phyloP scores from a whole-genome alignment of 2,888 invertebrate genomes.

The Branchellion lobata region DNA sequence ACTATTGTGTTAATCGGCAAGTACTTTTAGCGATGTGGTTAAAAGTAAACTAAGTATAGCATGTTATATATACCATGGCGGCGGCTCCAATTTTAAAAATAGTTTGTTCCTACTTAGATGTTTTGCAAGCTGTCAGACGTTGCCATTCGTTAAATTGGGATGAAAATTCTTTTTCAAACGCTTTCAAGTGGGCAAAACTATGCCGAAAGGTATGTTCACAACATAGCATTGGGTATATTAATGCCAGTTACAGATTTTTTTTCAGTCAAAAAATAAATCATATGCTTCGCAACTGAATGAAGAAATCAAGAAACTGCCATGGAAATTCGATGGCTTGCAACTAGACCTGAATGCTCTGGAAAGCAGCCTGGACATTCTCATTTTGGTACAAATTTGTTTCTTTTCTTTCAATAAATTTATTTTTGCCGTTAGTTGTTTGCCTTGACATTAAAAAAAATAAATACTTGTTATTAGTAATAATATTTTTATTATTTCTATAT shows the following conservation, averaged over 20 bases:
- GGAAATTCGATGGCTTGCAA: constrained; percentile 9
- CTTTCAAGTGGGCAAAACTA: constrained; percentile 33
- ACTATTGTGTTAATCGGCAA: background rate
- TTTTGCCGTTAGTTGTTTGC: no score
- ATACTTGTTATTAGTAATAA: no score
- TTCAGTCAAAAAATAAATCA: constrained; percentile 23
- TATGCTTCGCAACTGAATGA: background rate
- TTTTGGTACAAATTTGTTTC: constrained; percentile 2
- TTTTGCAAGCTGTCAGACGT: constrained; percentile 1
- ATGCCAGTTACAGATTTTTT: constrained; percentile 8
- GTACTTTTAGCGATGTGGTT: background rate
- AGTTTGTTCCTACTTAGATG: constrained; percentile 23
- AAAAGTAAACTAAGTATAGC: background rate
- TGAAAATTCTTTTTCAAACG: constrained; percentile 16
- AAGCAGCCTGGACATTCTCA: constrained; percentile 2
- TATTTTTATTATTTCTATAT: no score
- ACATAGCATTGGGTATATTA: no score
- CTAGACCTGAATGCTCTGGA: constrained; percentile 19
- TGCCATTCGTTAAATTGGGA: constrained; percentile 17
- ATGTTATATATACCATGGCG: background rate
- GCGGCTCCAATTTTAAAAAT: constrained; percentile 23
- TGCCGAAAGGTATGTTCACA: constrained; percentile 26
- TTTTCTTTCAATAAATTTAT: no score
- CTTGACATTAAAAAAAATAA: no score
- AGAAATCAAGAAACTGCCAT: constrained; percentile 22